Base-by-base conservation (phyloP, 2,888 invertebrate genomes). In the Caenorhabditis japonica region DNA sequence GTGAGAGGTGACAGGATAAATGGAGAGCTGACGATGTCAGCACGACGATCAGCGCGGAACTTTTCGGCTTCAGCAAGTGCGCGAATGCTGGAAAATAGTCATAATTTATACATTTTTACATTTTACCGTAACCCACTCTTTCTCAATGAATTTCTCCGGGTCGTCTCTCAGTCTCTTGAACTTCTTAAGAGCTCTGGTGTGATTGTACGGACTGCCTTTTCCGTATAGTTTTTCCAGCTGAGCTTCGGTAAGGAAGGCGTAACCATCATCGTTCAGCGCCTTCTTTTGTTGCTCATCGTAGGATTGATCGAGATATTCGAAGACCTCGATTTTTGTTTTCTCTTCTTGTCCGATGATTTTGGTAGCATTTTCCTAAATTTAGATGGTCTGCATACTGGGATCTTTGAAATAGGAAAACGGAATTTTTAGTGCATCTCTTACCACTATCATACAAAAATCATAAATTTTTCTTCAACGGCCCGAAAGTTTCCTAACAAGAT, bases 191-290 rank as follows among this genome's bases (percentile, higher is more conserved):
- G 72, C 61, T 12, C 73, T 68, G 4, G 58, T 51, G 30, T 72
- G 56, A 25, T 84, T 77, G 55, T 80, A 86, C 7, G 86, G 85
- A 19, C 82, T 80, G 3, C 75, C 68, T 30, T 78, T 64, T 44
- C 86, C 86, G 59, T 86, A 86, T 8, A 86, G 55, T 13, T 81
- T 74, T 4, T 83, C 71, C 41, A 86, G 23, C 62, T 86, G 86
- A 10, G 78, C 70, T 15, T 51, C n/a, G 7, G 75, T 79, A 58
- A 86, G 51, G 44, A 82, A 74, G 1, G 83, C 71, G 66, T 62
- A 86, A 8, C 86, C 86, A 2, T 80, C 72, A 27, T 73, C 68
- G 59, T 86, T 84, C 60, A 86, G 51, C n/a, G 78, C 74, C 19
- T 62, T 61, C 25, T 73, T 74, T 74, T 86, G 86, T 4, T 83